A percentile compares a stretch with the other conserved stretches of the same genome.
These are phyloP conservation scores for Eledone cirrhosa DNA, from an alignment of 2,888 invertebrate species.

Conservation along the genomic window DNA sequence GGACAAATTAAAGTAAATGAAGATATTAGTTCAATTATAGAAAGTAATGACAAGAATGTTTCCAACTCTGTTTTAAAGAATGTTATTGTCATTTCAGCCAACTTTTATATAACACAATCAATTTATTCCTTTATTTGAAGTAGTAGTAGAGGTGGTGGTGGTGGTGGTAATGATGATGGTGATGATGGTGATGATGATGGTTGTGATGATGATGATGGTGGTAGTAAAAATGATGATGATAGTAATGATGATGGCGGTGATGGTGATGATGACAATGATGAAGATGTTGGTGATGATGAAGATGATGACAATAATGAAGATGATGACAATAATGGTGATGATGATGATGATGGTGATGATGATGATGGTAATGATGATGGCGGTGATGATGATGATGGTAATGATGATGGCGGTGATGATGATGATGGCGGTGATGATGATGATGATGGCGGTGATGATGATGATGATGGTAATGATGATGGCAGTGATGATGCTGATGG, in stretches of 20 bases:
- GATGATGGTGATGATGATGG: slow-evolving; percentile 33
- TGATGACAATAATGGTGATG: slow-evolving; percentile 36
- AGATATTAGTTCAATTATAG: too few species aligned
- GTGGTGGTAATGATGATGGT: slow-evolving; percentile 29
- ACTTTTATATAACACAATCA: too few species aligned
- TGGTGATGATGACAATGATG: slow-evolving; percentile 34
- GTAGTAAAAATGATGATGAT: slow-evolving; percentile 25
- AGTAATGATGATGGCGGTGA: slow-evolving; percentile 28
- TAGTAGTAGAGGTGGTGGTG: slow-evolving; percentile 28
- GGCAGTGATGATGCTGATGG: slow-evolving; percentile 27
- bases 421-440: slow-evolving; percentile 32
- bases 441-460: slow-evolving; percentile 33
- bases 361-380: slow-evolving; percentile 34
- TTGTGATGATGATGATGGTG: slow-evolving; percentile 34
- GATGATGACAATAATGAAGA: slow-evolving; percentile 33
- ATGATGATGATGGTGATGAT: slow-evolving; percentile 31
- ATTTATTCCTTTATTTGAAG: not conserved
- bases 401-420: slow-evolving; percentile 35
- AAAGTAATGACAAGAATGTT: too few species aligned
- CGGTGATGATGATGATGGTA: slow-evolving; percentile 33
- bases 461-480: slow-evolving; percentile 29
- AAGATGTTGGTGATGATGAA: slow-evolving; percentile 35
- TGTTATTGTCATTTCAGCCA: too few species aligned
- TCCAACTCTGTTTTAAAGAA: too few species aligned
- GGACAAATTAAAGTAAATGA: too few species aligned